phyloP scores from a whole-genome alignment of 2,888 invertebrate species.

The Scaptomyza parva region DNA sequence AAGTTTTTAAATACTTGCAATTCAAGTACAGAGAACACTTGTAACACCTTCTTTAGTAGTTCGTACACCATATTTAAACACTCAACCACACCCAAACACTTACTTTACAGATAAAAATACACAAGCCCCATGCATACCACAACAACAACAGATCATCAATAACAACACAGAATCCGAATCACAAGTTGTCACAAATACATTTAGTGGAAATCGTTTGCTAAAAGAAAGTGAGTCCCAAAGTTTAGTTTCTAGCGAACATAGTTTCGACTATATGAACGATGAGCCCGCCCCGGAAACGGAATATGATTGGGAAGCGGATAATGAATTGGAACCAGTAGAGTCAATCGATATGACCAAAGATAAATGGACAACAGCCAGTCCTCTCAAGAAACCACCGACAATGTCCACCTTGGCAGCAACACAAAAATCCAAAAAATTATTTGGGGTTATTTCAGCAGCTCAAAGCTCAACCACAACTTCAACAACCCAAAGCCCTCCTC shows the following conservation, averaged over 20 bases:
- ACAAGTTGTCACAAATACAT: slow-evolving; percentile 15
- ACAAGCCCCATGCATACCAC: slow-evolving; percentile 46
- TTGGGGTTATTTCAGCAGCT: too few species aligned
- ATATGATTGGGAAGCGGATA: too few species aligned
- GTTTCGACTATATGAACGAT: slow-evolving; percentile 59
- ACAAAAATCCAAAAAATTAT: too few species aligned
- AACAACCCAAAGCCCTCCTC: too few species aligned
- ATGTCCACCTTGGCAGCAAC: too few species aligned
- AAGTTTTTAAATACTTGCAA: neutral
- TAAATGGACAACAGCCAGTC: too few species aligned
- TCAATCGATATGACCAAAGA: too few species aligned
- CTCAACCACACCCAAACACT: slow-evolving; percentile 31
- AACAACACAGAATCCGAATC: slow-evolving; percentile 22
- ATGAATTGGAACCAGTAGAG: too few species aligned
- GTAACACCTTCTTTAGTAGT: neutral
- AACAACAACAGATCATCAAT: slow-evolving; percentile 22
- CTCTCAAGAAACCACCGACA: too few species aligned
- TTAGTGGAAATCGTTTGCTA: slow-evolving; percentile 15
- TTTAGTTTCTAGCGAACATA: slow-evolving; percentile 36
- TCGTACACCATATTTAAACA: slow-evolving; percentile 17
- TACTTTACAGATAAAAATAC: slow-evolving; percentile 60
- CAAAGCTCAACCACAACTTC: too few species aligned
- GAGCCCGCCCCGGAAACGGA: slow-evolving; percentile 22
- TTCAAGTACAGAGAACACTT: neutral
- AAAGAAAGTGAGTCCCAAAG: slow-evolving; percentile 37